A percentile compares a stretch with the other conserved stretches of the same genome.
phyloP scores from a whole-genome alignment of 2,888 invertebrate genomes.

The Molorchus minor region DNA sequence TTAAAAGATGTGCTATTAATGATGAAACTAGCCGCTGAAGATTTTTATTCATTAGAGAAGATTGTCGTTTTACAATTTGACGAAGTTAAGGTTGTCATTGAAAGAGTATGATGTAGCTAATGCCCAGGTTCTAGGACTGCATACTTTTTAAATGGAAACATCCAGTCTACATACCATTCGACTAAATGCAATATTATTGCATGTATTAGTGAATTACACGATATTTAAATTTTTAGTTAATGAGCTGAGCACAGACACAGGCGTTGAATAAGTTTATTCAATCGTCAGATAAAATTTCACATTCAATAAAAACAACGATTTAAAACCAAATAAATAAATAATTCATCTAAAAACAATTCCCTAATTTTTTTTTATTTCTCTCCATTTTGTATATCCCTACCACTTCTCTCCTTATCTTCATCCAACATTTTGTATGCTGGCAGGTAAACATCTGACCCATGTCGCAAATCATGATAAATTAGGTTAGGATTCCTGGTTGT shows the following conservation, averaged over 20 bases:
- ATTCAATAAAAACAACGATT: conserved; percentile 1
- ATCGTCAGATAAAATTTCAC: too few species aligned
- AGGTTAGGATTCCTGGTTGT: conserved; percentile 83
- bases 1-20: neutral
- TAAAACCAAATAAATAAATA: conserved; percentile 12
- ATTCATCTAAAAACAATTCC: conserved; percentile 19
- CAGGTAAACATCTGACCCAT: conserved; percentile 66
- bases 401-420: conserved; percentile 70
- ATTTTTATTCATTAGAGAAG: neutral
- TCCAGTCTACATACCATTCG: too few species aligned
- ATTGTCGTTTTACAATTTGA: neutral
- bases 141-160: too few species aligned
- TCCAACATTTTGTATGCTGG: conserved; percentile 80
- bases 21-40: neutral
- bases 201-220: too few species aligned
- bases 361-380: neutral
- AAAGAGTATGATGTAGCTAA: neutral
- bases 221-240: too few species aligned
- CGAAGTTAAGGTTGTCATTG: neutral
- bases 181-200: too few species aligned
- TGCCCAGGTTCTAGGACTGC: conserved; percentile 6
- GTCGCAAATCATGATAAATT: conserved; percentile 62
- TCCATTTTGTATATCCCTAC: conserved; percentile 56
- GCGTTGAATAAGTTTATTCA: too few species aligned
- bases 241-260: too few species aligned